Conservation (phyloP, 2,797 vertebrate genomes). For the Leptoclinus maculatus region DNA sequence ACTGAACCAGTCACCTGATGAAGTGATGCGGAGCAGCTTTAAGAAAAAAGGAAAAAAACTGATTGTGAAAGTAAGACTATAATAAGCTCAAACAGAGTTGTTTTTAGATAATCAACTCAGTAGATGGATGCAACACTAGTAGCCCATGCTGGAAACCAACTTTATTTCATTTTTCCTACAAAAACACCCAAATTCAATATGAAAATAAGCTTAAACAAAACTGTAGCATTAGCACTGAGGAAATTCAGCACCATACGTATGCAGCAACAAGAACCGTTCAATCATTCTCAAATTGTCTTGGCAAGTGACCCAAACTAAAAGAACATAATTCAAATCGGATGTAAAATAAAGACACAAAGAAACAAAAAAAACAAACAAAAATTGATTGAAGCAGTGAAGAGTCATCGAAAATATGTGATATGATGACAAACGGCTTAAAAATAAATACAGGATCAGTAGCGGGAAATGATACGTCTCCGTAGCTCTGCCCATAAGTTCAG, state of each 20-base stretch:
- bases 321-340: slow-evolving; percentile 21
- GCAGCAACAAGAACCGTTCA: slow-evolving; percentile 33
- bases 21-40: not conserved
- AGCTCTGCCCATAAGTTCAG: slow-evolving; percentile 21
- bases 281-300: slow-evolving; percentile 44
- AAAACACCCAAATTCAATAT: slow-evolving; percentile 40
- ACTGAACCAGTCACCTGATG: not conserved
- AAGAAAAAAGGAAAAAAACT: not conserved
- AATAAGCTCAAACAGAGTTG: not conserved
- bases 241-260: slow-evolving; percentile 15
- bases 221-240: slow-evolving; percentile 13
- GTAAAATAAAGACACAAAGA: slow-evolving; percentile 16
- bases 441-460: slow-evolving; percentile 62
- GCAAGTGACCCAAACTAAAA: slow-evolving; percentile 37
- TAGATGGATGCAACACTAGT: slow-evolving; percentile 7
- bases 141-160: slow-evolving; percentile 35
- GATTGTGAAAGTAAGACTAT: not conserved
- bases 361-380: not conserved
- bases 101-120: not conserved
- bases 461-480: slow-evolving; percentile 17
- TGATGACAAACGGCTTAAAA: slow-evolving; percentile 38
- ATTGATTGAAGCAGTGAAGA: slow-evolving; percentile 10
- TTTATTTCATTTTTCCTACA: slow-evolving; percentile 58
- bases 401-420: slow-evolving; percentile 4
- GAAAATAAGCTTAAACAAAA: slow-evolving; percentile 50